These are phyloP conservation scores for Zaprionus camerounensis DNA, from an alignment of 1,140 invertebrate species.

Conservation along the genomic window DNA sequence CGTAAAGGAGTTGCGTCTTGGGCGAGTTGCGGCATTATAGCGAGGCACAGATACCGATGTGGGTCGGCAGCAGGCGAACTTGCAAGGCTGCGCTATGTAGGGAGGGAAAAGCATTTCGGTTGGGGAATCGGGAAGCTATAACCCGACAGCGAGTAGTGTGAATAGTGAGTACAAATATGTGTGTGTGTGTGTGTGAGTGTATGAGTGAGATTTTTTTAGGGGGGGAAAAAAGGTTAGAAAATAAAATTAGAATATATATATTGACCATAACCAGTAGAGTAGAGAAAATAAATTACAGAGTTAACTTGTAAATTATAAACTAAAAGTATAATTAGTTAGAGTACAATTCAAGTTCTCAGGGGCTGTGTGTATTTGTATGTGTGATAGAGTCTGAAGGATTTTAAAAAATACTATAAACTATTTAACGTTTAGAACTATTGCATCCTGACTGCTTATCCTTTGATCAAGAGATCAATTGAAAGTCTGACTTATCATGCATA, in stretches of 20 bases:
- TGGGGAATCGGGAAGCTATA: conserved; percentile 80
- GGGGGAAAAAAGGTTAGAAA: conserved; percentile 68
- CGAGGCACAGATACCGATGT: conserved; percentile 77
- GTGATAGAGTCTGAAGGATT: not conserved
- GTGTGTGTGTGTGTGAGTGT: conserved; percentile 21
- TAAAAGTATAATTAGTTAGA: conserved; percentile 55
- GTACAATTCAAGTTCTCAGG: conserved; percentile 7
- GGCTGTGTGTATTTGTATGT: not conserved
- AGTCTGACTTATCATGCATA: not conserved
- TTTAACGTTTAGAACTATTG: not conserved
- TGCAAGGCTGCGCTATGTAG: conserved; percentile 81
- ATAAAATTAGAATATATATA: conserved; percentile 69
- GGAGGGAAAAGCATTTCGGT: conserved; percentile 84
- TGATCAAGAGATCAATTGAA: not conserved
- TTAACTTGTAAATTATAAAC: conserved; percentile 28
- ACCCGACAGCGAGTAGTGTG: conserved; percentile 7
- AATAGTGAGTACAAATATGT: conserved; percentile 6
- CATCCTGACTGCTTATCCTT: too few relatives aligned
- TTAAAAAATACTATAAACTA: not conserved
- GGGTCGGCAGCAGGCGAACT: conserved; percentile 78
- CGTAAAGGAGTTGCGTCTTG: conserved; percentile 66
- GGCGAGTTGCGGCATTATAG: conserved; percentile 47
- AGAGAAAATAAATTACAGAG: conserved; percentile 49
- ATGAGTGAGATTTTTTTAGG: conserved; percentile 50
- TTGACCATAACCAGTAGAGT: conserved; percentile 71